These are phyloP conservation scores for Athrips mouffetella DNA, from an alignment of 2,888 invertebrate species.

Conservation along the genomic window DNA sequence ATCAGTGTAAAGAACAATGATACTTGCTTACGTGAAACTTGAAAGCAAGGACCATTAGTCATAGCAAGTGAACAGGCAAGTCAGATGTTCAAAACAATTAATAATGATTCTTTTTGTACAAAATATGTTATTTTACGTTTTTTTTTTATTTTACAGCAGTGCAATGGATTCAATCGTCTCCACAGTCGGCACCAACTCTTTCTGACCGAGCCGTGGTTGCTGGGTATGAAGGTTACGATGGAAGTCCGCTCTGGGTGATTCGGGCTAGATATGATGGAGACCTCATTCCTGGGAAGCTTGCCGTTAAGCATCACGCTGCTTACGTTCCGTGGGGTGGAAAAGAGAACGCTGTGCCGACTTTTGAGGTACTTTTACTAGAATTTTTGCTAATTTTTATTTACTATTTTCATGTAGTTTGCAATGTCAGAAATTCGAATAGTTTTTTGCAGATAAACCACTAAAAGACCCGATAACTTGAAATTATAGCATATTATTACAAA, in stretches of 20 bases:
- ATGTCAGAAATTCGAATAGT: too few species aligned
- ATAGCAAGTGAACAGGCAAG: too few species aligned
- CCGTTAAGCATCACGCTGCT: conserved; percentile 57
- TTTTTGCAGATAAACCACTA: too few species aligned
- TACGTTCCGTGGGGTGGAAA: conserved; percentile 64
- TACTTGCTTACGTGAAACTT: too few species aligned
- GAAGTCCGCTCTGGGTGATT: conserved; percentile 69
- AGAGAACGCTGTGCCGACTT: conserved; percentile 50
- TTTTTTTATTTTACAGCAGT: conserved; percentile 41
- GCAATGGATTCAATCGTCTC: conserved; percentile 57
- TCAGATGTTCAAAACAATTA: too few species aligned
- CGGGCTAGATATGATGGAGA: conserved; percentile 56
- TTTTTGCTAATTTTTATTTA: background rate
- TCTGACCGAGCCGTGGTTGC: conserved; percentile 58
- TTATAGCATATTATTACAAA: too few species aligned
- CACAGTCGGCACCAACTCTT: conserved; percentile 39
- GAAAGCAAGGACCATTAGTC: too few species aligned
- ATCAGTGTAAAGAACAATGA: too few species aligned
- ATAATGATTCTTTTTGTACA: too few species aligned
- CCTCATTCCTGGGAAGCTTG: conserved; percentile 65
- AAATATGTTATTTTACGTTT: background rate
- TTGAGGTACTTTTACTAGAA: conserved; percentile 48
- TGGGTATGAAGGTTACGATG: conserved; percentile 64
- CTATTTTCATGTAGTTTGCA: too few species aligned
- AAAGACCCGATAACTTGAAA: too few species aligned